phyloP scores from a whole-genome alignment of 2,113 vertebrate genomes.

The Megatriorchis doriae region DNA sequence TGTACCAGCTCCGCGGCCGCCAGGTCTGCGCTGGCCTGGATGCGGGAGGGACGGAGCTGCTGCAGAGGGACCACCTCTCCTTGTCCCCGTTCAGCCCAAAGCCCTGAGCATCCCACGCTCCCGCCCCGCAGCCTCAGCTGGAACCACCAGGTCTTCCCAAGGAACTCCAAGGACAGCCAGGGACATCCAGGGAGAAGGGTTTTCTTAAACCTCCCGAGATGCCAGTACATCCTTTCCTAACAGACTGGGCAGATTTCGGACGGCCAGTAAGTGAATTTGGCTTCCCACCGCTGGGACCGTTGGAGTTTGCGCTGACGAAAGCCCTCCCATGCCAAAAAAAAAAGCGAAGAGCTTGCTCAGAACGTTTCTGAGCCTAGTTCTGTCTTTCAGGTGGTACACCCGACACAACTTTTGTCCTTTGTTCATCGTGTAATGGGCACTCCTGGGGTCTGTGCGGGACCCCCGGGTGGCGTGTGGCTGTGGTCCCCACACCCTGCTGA shows the following conservation, averaged over 20 bases:
- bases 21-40: neutral
- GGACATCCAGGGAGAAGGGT: neutral
- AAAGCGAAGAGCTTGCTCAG: neutral
- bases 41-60: neutral
- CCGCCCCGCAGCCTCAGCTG: neutral
- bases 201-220: neutral
- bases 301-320: neutral
- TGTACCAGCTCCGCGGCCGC: neutral
- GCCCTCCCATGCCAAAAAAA: no score
- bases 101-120: accelerated
- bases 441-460: accelerated
- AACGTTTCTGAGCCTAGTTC: no score
- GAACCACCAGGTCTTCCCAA: neutral
- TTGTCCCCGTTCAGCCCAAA: neutral
- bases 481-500: neutral
- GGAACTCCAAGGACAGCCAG: neutral
- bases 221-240: neutral
- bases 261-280: neutral
- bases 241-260: neutral
- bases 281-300: neutral
- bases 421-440: neutral
- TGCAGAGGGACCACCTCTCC: neutral
- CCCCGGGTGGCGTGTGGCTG: accelerated
- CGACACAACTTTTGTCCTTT: accelerated
- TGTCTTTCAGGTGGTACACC: neutral